Conservation (phyloP, 37 sponge, comb jelly and placozoan species). For the Ianthella basta region DNA sequence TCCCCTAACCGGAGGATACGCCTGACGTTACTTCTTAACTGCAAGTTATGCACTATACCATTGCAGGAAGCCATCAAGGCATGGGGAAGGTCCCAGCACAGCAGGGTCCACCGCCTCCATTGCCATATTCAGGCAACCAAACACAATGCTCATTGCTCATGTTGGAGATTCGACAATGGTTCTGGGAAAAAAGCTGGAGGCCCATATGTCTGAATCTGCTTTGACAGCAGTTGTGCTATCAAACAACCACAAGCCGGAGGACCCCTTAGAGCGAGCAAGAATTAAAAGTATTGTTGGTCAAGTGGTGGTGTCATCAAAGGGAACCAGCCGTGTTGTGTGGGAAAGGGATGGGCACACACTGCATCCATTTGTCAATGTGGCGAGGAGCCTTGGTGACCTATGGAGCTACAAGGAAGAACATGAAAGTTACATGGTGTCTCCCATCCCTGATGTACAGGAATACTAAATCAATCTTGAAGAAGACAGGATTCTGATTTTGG, state of each 20-base stretch:
- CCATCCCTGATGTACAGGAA: too few relatives aligned
- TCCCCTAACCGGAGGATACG: too few relatives aligned
- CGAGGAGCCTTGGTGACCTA: conserved; percentile 60
- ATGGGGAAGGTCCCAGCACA: conserved; percentile 74
- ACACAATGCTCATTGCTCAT: conserved; percentile 74
- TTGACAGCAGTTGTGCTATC: conserved; percentile 66
- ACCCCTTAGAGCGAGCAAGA: conserved; percentile 57
- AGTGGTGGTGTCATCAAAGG: conserved; percentile 54
- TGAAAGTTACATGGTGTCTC: too few relatives aligned
- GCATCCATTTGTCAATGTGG: conserved; percentile 83
- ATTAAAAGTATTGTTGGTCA: conserved; percentile 72
- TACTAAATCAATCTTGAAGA: too few relatives aligned
- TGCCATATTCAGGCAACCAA: conserved; percentile 70
- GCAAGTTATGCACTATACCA: too few relatives aligned
- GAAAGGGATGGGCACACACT: conserved; percentile 1
- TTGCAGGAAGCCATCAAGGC: too few relatives aligned
- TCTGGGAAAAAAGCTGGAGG: conserved; percentile 32
- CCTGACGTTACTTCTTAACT: too few relatives aligned
- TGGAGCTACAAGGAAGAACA: too few relatives aligned
- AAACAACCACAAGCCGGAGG: conserved; percentile 92
- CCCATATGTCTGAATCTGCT: background rate
- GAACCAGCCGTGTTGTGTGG: conserved; percentile 86
- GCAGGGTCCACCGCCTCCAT: conserved; percentile 84
- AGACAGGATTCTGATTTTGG: too few relatives aligned
- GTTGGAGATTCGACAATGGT: conserved; percentile 90